phyloP scores from a whole-genome alignment of 1,140 invertebrate genomes.

The Aporrectodea caliginosa region DNA sequence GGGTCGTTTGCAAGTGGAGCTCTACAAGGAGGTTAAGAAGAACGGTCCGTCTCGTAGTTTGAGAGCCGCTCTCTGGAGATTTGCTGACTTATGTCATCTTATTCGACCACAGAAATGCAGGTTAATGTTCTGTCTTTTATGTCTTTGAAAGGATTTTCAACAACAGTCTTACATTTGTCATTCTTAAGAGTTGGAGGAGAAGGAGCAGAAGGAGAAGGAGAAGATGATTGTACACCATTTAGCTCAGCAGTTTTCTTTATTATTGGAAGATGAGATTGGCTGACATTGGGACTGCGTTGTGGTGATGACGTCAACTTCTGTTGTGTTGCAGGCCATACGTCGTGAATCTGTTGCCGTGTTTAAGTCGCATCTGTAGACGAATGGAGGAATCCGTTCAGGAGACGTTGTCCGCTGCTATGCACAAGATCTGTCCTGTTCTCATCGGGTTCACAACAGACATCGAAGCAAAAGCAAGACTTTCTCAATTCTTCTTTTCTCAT shows the following conservation, averaged over 20 bases:
- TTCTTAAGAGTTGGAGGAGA: too few relatives aligned
- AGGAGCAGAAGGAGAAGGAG: too few relatives aligned
- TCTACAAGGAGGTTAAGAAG: conserved; percentile 77
- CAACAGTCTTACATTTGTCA: too few relatives aligned
- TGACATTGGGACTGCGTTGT: too few relatives aligned
- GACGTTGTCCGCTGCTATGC: conserved; percentile 65
- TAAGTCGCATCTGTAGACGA: conserved; percentile 65
- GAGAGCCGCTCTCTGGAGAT: conserved; percentile 69
- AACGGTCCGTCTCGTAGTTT: conserved; percentile 68
- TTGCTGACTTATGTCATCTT: conserved; percentile 66
- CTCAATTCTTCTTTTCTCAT: too few relatives aligned
- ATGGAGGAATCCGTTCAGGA: conserved; percentile 72
- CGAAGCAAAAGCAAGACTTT: conserved; percentile 67
- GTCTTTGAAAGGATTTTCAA: too few relatives aligned
- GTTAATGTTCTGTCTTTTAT: conserved; percentile 40
- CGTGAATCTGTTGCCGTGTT: conserved; percentile 67
- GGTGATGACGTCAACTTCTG: not conserved
- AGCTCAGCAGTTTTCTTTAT: too few relatives aligned
- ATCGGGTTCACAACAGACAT: conserved; percentile 71
- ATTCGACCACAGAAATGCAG: conserved; percentile 68
- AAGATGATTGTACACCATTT: too few relatives aligned
- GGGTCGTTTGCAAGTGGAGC: conserved; percentile 68
- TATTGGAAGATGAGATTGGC: too few relatives aligned
- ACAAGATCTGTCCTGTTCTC: conserved; percentile 67
- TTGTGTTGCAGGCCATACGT: conserved; percentile 65